Percentiles rank a stretch among this genome's conserved stretches.
Evolutionary conservation across 1,140 invertebrate species (phyloP).

Genomic region (Zaprionus nigranus): DNA sequence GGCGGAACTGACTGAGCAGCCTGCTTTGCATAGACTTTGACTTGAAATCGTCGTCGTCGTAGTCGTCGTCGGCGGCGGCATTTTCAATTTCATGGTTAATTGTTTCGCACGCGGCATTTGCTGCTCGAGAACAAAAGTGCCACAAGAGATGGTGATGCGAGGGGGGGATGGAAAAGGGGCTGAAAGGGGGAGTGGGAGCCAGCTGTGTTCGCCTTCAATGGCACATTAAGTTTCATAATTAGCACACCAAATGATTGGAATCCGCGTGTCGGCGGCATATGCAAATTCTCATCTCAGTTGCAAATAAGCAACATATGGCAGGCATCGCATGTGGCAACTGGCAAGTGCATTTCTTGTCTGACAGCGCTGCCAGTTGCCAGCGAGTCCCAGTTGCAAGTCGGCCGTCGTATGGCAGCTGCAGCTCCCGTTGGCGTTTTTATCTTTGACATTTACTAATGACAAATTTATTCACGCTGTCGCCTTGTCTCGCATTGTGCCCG

Average conservation of each 20-base stretch:
- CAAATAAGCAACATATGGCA: constrained; percentile 80
- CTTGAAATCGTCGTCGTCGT: constrained; percentile 60
- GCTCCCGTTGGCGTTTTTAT: constrained; percentile 48
- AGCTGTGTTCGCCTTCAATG: constrained; percentile 54
- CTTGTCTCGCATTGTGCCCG: constrained; percentile 52
- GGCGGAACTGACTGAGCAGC: constrained; percentile 42
- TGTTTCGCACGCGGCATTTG: constrained; percentile 82
- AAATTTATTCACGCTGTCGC: constrained; percentile 82
- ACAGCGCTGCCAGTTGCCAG: constrained; percentile 26
- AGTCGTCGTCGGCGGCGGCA: constrained; percentile 60
- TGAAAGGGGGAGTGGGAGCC: not conserved
- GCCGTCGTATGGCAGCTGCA: constrained; percentile 39
- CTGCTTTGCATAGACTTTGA: constrained; percentile 68
- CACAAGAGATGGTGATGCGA: constrained; percentile 23
- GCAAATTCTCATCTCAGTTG: constrained; percentile 52
- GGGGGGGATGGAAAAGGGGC: not conserved
- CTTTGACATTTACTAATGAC: constrained; percentile 82
- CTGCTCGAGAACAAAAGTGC: constrained; percentile 54
- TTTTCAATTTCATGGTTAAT: constrained; percentile 83
- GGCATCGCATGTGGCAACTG: constrained; percentile 34
- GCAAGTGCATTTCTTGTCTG: constrained; percentile 61
- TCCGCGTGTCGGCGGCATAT: constrained; percentile 39
- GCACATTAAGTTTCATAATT: constrained; percentile 82
- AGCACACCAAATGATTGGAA: constrained; percentile 76
- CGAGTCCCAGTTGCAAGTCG: constrained; percentile 53